Conservation (phyloP, 2,113 vertebrate genomes). For the Microcebus tavaratra region DNA sequence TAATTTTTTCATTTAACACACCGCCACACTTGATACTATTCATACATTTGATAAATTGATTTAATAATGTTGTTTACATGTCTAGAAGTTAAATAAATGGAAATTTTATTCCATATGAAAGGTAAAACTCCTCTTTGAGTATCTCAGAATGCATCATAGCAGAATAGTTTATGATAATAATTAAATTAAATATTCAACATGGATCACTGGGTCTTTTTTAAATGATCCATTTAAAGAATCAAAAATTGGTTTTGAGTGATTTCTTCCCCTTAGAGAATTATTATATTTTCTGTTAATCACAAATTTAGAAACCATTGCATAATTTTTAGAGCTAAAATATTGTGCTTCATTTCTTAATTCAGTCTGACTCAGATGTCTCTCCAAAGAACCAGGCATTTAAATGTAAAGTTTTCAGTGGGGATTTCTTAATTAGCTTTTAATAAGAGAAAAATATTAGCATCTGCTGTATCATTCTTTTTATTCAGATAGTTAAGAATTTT, state of each 20-base stretch:
- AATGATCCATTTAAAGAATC: constrained; percentile 1
- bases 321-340: neutral
- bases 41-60: neutral
- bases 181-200: constrained; percentile 50
- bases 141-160: neutral
- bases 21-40: neutral
- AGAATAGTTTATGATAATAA: neutral
- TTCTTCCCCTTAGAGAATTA: constrained; percentile 29
- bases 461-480: neutral
- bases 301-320: neutral
- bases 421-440: constrained; percentile 55
- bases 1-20: neutral
- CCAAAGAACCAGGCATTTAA: neutral
- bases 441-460: constrained; percentile 34
- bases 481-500: neutral
- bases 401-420: constrained; percentile 22
- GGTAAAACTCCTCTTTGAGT: neutral
- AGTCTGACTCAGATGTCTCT: neutral
- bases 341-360: neutral
- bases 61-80: neutral
- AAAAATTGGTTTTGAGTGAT: constrained; percentile 54
- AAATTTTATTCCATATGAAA: neutral
- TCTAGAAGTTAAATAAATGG: neutral
- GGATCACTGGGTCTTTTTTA: neutral
- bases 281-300: constrained; percentile 47